Conservation (phyloP, 2,797 vertebrate species). For the Sebastes iracundus region DNA sequence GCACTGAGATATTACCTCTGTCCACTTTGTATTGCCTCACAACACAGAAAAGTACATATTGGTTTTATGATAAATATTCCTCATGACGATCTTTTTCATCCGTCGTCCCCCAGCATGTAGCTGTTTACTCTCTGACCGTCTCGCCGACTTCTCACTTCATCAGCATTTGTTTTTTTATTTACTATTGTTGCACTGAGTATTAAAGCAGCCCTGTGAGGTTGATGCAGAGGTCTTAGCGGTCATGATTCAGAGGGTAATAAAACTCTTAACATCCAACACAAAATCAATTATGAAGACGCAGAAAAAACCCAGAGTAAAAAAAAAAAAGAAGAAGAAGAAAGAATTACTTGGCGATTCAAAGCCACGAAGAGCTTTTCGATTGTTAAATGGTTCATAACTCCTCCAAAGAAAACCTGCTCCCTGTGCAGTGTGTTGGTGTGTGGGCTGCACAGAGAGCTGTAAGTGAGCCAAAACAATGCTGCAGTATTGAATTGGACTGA, state of each 20-base stretch:
- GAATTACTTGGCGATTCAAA: conserved; percentile 33
- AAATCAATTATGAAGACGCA: conserved; percentile 52
- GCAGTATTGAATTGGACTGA: conserved; percentile 36
- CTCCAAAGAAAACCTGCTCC: conserved; percentile 25
- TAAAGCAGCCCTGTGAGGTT: conserved; percentile 23
- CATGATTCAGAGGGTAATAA: conserved; percentile 48
- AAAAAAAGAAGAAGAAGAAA: background rate
- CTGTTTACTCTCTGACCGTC: background rate
- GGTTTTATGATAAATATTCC: conserved; percentile 5
- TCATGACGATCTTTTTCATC: background rate
- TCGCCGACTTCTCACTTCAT: conserved; percentile 13
- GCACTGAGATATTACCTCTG: conserved; percentile 3
- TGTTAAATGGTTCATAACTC: conserved; percentile 61
- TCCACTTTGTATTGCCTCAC: background rate
- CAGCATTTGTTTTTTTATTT: conserved; percentile 36
- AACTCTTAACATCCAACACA: conserved; percentile 31
- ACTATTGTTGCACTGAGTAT: conserved; percentile 23
- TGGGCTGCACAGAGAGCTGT: conserved; percentile 31
- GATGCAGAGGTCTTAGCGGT: conserved; percentile 27
- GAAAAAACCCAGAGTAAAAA: background rate
- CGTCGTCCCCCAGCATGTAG: background rate
- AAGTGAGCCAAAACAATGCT: conserved; percentile 37
- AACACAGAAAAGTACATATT: background rate
- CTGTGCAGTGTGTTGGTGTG: conserved; percentile 22
- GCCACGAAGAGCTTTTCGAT: conserved; percentile 17